phyloP scores from a whole-genome alignment of 1,140 invertebrate genomes.

The Lasaia peninsularis region DNA sequence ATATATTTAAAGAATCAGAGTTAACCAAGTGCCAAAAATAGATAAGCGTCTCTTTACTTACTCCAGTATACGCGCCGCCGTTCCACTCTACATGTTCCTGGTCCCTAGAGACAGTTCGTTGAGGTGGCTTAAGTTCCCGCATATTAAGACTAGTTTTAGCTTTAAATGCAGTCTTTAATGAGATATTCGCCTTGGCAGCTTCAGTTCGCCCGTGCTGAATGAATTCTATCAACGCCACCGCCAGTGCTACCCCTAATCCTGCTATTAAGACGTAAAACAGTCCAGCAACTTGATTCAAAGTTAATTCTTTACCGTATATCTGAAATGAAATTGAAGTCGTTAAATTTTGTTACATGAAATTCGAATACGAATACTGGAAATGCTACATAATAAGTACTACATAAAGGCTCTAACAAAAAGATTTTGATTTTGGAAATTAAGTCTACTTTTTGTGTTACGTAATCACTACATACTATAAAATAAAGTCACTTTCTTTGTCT shows the following conservation, averaged over 20 bases:
- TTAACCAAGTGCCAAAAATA: no score
- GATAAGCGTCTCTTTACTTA: conserved; percentile 27
- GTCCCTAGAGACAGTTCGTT: conserved; percentile 74
- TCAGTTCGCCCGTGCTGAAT: conserved; percentile 91
- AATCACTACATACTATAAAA: no score
- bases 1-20: no score
- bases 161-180: conserved; percentile 89
- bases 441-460: no score
- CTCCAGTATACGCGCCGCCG: conserved; percentile 62
- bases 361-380: no score
- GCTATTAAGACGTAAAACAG: conserved; percentile 99
- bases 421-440: no score
- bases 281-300: conserved; percentile 97
- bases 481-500: no score
- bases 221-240: conserved; percentile 95
- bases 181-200: conserved; percentile 87
- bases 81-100: conserved; percentile 65
- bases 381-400: background rate
- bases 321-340: conserved; percentile 3
- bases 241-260: conserved; percentile 91
- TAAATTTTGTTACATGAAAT: no score
- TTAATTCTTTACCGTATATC: conserved; percentile 81
- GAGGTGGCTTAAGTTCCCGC: conserved; percentile 79
- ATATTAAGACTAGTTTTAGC: conserved; percentile 77
- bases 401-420: no score